Percentiles rank a stretch among this genome's conserved stretches.
These are phyloP conservation scores for Sprattus sprattus DNA, from an alignment of 2,113 vertebrate genomes.

Conservation along the genomic window DNA sequence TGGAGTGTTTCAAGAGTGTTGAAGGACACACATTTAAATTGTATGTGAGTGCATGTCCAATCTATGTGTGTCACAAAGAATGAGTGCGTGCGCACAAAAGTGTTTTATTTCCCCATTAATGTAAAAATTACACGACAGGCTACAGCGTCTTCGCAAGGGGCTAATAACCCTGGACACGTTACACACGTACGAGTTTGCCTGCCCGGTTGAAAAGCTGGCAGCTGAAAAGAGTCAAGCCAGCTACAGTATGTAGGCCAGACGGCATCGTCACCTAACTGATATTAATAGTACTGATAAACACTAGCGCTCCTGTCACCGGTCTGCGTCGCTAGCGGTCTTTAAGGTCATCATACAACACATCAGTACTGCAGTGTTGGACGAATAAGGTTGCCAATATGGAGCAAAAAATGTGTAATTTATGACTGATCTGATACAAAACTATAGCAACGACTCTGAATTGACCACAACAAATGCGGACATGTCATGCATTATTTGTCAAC, in stretches of 20 bases:
- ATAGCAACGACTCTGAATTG: not conserved
- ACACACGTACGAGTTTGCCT: constrained; percentile 48
- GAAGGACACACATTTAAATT: not conserved
- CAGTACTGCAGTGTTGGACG: not conserved
- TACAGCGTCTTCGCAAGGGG: not conserved
- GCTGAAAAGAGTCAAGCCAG: constrained; percentile 21
- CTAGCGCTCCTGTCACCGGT: not conserved
- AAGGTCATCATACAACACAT: not conserved
- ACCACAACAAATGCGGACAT: not conserved
- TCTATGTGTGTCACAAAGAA: not conserved
- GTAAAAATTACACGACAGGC: not conserved
- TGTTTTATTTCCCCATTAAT: not conserved
- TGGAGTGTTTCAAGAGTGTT: not conserved
- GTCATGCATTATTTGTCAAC: not conserved
- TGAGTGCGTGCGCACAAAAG: not conserved
- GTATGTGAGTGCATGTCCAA: not conserved
- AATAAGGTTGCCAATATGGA: not conserved
- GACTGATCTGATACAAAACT: not conserved
- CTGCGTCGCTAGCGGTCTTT: not conserved
- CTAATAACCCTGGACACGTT: not conserved
- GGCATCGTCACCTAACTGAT: constrained; percentile 36
- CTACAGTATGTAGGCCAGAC: constrained; percentile 31
- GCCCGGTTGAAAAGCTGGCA: constrained; percentile 36
- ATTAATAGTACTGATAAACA: constrained; percentile 54
- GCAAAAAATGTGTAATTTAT: not conserved